Conservation (phyloP, 2,888 invertebrate species). For the Ichneumoninae sp. region DNA sequence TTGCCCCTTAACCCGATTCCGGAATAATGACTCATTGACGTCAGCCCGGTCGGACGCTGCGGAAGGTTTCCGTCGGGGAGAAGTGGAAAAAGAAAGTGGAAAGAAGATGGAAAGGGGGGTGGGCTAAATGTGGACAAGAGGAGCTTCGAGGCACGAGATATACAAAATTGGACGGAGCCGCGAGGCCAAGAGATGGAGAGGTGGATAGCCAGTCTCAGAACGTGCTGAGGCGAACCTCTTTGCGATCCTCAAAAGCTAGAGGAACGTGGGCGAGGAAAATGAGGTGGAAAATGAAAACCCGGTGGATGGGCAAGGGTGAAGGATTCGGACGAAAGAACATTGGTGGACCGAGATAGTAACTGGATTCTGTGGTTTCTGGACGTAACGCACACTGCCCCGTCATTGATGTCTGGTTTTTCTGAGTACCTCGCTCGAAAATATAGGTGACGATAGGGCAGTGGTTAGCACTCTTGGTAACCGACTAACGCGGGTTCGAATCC, state of each 20-base stretch:
- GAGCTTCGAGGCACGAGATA: background rate
- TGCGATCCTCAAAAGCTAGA: background rate
- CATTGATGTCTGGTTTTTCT: no score
- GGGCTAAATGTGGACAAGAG: conserved; percentile 2
- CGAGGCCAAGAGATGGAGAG: background rate
- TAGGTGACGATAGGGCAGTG: no score
- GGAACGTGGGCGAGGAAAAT: background rate
- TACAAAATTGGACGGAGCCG: conserved; percentile 5
- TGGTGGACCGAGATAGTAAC: no score
- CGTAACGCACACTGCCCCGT: no score
- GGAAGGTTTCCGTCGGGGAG: background rate
- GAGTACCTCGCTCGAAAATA: no score
- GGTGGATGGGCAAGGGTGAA: no score
- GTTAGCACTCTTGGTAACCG: no score
- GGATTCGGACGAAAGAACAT: no score
- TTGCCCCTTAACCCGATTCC: conserved; percentile 61
- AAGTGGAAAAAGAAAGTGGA: conserved; percentile 7
- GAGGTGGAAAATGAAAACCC: background rate
- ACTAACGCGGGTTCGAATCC: no score
- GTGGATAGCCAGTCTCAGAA: background rate
- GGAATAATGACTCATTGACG: conserved; percentile 59
- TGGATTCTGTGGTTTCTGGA: no score
- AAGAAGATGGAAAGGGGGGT: conserved; percentile 5
- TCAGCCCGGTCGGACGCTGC: conserved; percentile 33
- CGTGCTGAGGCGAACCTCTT: background rate